Evolutionary conservation across 2,888 invertebrate genomes (phyloP).

Genomic region (Drosophila hawaiiensis): DNA sequence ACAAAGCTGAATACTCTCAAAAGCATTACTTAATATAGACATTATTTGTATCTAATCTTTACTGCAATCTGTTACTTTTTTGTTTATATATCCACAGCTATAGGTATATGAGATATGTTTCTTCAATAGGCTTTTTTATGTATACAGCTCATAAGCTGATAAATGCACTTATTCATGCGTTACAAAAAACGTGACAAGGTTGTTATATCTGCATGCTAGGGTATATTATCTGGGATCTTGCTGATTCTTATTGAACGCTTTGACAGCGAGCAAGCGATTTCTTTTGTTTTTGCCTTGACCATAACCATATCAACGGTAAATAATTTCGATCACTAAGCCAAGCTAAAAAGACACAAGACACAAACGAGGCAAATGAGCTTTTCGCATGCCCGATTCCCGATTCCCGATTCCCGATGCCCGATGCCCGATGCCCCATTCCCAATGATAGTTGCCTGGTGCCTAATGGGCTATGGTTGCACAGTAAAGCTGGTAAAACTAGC

Average conservation of each 20-base stretch:
- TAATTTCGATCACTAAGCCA: conserved; percentile 70
- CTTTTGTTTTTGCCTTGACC: conserved; percentile 46
- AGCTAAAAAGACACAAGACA: conserved; percentile 33
- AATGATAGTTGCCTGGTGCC: conserved; percentile 16
- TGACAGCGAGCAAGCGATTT: conserved; percentile 23
- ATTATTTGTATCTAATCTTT: background rate
- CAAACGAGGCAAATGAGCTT: conserved; percentile 59
- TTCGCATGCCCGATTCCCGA: conserved; percentile 47
- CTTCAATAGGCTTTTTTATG: background rate
- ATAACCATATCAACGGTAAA: conserved; percentile 80
- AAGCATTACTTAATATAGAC: background rate
- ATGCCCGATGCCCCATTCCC: conserved; percentile 15
- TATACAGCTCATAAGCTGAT: background rate
- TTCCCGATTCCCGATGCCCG: conserved; percentile 19
- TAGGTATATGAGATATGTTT: background rate
- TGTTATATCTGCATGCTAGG: conserved; percentile 35
- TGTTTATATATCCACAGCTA: background rate
- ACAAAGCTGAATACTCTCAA: background rate
- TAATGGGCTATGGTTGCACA: conserved; percentile 49
- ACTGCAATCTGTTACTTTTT: background rate
- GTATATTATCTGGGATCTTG: conserved; percentile 29
- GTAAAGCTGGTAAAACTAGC: conserved; percentile 33
- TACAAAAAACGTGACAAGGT: conserved; percentile 44
- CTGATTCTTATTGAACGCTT: background rate
- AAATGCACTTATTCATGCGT: conserved; percentile 41